These are phyloP conservation scores for Actinernus sp. DNA, from an alignment of 92 coral and sea anemone genomes.

Conservation along the genomic window DNA sequence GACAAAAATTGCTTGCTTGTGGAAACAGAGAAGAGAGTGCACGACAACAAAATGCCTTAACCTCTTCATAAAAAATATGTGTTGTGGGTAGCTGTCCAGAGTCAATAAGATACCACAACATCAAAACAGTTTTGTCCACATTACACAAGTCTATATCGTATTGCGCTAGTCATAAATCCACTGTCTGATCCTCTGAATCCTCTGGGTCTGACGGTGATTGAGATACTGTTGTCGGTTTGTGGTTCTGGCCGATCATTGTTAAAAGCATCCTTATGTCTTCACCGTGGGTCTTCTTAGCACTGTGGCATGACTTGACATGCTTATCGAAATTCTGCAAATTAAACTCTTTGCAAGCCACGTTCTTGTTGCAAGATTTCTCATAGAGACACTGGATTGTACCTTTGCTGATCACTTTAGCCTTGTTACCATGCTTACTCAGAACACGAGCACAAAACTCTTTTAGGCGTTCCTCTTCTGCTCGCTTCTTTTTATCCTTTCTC, in stretches of 20 bases:
- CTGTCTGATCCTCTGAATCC: too few relatives aligned
- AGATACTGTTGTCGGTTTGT: background rate
- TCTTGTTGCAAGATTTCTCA: conserved; percentile 43
- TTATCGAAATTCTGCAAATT: conserved; percentile 59
- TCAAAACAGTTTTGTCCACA: conserved; percentile 45
- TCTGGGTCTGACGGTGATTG: too few relatives aligned
- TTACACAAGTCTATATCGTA: conserved; percentile 35
- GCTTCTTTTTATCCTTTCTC: conserved; percentile 10
- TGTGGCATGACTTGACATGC: conserved; percentile 48
- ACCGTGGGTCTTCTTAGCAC: conserved; percentile 20
- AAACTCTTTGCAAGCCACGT: conserved; percentile 45
- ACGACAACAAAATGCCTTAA: conserved; percentile 46
- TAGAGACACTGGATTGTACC: conserved; percentile 33
- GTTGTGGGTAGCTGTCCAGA: conserved; percentile 33
- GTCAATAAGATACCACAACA: conserved; percentile 42
- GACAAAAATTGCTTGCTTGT: conserved; percentile 14
- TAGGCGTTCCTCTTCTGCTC: conserved; percentile 29
- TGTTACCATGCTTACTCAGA: conserved; percentile 46
- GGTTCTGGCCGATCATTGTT: conserved; percentile 38
- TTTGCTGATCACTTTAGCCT: conserved; percentile 47
- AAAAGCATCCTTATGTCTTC: conserved; percentile 33
- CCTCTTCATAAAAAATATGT: conserved; percentile 50
- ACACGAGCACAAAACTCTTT: conserved; percentile 24
- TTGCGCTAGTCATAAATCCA: conserved; percentile 27
- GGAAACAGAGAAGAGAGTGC: conserved; percentile 48